These are phyloP conservation scores for Mercenaria mercenaria DNA, from an alignment of 1,140 invertebrate species.

Conservation along the genomic window DNA sequence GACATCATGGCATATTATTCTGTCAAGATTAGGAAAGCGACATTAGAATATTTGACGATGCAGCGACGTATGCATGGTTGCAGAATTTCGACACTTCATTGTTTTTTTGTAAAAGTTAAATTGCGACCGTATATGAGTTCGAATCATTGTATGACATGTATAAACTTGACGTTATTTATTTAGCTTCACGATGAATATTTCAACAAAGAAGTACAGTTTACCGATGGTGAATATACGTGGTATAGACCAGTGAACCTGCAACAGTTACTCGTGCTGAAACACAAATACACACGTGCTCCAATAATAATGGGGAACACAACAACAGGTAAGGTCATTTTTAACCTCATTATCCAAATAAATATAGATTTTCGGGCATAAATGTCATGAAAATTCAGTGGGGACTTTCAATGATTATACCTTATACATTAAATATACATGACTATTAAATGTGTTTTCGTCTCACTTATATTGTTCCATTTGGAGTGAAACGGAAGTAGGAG, in stretches of 20 bases:
- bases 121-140: not conserved
- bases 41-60: not conserved
- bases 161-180: not conserved
- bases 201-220: not conserved
- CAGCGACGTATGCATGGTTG: not conserved
- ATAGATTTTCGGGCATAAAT: not conserved
- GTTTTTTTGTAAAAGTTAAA: not conserved
- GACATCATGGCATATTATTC: not conserved
- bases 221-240: constrained; percentile 1
- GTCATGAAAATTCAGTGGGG: too few relatives aligned
- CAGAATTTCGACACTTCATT: not conserved
- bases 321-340: constrained; percentile 18
- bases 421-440: not conserved
- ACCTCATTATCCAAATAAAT: not conserved
- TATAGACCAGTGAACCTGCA: constrained; percentile 15
- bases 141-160: not conserved
- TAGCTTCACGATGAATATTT: not conserved
- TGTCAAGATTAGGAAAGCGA: not conserved
- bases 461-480: not conserved
- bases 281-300: constrained; percentile 14
- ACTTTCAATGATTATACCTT: not conserved
- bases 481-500: too few relatives aligned
- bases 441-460: not conserved
- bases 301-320: constrained; percentile 59
- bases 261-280: constrained; percentile 19